Evolutionary conservation across 1,140 invertebrate genomes (phyloP).

Genomic region (Propsilocerus akamusi): DNA sequence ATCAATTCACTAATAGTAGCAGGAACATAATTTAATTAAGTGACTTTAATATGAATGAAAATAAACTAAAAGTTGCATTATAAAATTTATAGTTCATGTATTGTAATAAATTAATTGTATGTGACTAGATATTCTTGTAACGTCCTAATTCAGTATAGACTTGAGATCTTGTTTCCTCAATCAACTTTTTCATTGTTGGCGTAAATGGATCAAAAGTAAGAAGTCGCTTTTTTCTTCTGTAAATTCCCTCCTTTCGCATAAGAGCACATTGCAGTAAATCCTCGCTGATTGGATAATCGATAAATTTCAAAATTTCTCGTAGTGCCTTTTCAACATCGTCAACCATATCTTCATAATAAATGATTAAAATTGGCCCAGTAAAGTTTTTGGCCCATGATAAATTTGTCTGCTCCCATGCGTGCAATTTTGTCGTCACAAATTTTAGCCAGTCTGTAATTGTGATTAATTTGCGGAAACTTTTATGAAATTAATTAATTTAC

Average conservation of each 20-base stretch:
- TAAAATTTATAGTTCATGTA: too few species aligned
- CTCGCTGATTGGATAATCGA: slow-evolving; percentile 30
- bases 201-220: slow-evolving; percentile 49
- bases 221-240: slow-evolving; percentile 39
- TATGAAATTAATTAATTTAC: slow-evolving; percentile 8
- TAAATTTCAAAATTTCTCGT: slow-evolving; percentile 35
- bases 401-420: slow-evolving; percentile 44
- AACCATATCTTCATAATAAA: slow-evolving; percentile 52
- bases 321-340: slow-evolving; percentile 36
- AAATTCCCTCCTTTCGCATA: slow-evolving; percentile 45
- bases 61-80: too few species aligned
- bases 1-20: too few species aligned
- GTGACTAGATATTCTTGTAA: too few species aligned
- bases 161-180: slow-evolving; percentile 26
- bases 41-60: too few species aligned
- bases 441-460: slow-evolving; percentile 50
- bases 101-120: too few species aligned
- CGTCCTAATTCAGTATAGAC: slow-evolving; percentile 26
- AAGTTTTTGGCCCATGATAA: slow-evolving; percentile 49
- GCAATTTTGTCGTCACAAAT: slow-evolving; percentile 46
- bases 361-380: slow-evolving; percentile 41
- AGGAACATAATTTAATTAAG: too few species aligned
- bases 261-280: slow-evolving; percentile 36
- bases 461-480: slow-evolving; percentile 6
- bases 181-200: slow-evolving; percentile 31